Evolutionary conservation across 1,140 invertebrate genomes (phyloP), one percentile per base, ranked within the genome.

Genomic region (Nylanderia fulva): DNA sequence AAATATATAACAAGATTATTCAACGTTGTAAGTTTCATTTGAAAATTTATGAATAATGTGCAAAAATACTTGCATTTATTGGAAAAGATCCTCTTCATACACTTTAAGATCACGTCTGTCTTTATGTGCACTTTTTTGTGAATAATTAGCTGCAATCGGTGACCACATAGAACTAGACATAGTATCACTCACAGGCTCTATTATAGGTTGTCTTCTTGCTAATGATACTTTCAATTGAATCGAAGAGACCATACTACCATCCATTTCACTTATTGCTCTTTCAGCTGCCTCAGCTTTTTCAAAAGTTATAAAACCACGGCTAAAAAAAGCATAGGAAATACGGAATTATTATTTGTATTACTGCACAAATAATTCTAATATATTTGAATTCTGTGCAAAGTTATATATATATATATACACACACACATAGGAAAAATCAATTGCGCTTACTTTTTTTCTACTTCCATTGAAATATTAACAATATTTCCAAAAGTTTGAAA

Each of bases 221-320:
- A 98, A 95, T 6, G 97, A 97, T 11, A 98, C 98, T 95, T 97
- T 96, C 15, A 98, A 94, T 75, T 97, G 96, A 74, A 98, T 97
- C 63, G 97, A 98, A 88, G 96, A 97, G 21, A 97, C 97, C 95
- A 96, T 97, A 90, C 96, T 97, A 29, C 97, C 97, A 95, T 99
- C 97, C 95, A 99, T 97, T 95, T 98, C 97, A 76, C 96, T 96
- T 85, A 99, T 98, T 0, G 98, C 98, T 90, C 97, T 96, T 66
- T 98, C 97, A 15, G 98, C 98, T 48, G 97, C 96, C 86, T 99
- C 98, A 21, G 97, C 95, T 91, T 98, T 98, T 85, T 99, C 98
- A 95, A 99, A 99, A 5, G 98, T 98, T 8, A 99, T 96, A 95
- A 99, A 99, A 11, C 98, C 98, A 92, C 98, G 98, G 93, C 96